Conservation (phyloP, 1,140 invertebrate genomes). For the Lepidurus couesii region DNA sequence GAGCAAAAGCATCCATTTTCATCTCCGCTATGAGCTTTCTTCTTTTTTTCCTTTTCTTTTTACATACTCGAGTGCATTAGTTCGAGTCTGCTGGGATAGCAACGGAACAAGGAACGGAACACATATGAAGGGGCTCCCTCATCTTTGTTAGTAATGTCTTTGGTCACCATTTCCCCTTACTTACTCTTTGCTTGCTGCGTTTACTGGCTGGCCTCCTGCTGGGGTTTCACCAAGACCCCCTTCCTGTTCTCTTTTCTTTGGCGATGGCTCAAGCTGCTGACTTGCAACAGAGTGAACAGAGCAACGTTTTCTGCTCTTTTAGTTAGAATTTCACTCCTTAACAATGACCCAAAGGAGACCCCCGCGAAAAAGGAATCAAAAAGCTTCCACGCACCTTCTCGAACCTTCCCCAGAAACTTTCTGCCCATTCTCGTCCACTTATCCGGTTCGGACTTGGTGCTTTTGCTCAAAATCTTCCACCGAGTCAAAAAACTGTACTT, state of each 20-base stretch:
- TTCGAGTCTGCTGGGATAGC: conserved; percentile 14
- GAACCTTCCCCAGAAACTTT: too few species aligned
- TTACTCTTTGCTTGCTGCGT: conserved; percentile 3
- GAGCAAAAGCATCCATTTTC: conserved; percentile 1
- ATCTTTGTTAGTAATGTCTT: conserved; percentile 19
- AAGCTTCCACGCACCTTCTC: neutral
- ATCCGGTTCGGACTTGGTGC: too few species aligned
- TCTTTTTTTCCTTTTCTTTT: neutral
- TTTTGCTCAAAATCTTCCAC: neutral
- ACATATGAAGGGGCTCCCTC: conserved; percentile 13
- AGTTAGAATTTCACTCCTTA: conserved; percentile 7
- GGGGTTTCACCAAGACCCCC: conserved; percentile 20
- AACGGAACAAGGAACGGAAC: neutral
- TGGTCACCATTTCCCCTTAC: conserved; percentile 18
- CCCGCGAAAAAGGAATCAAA: neutral
- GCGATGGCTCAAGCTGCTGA: conserved; percentile 17
- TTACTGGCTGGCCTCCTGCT: conserved; percentile 16
- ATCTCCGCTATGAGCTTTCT: neutral
- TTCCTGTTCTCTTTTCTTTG: conserved; percentile 17
- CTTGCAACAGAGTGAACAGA: conserved; percentile 7
- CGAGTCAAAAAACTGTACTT: neutral
- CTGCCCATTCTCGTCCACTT: too few species aligned
- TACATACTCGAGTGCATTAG: conserved; percentile 19
- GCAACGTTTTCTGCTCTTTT: conserved; percentile 22
- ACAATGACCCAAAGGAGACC: neutral